A percentile compares a stretch with the other conserved stretches of the same genome.
Evolutionary conservation across 2,113 vertebrate species (phyloP).

Genomic region (Cricetomys ansorgei): DNA sequence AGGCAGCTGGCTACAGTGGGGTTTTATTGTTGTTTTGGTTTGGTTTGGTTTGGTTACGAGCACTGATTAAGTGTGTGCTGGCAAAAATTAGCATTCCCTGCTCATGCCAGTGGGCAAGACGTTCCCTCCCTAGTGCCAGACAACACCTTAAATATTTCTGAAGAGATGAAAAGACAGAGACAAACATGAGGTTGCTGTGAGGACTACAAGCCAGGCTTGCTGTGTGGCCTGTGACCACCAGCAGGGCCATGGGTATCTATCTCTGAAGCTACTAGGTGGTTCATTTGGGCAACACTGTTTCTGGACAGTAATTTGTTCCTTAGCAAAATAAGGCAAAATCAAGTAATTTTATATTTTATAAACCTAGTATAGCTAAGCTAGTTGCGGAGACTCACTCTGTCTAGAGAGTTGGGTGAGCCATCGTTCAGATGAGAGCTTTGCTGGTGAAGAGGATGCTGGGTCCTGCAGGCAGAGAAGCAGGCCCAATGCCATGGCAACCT

Average conservation of each 20-base stretch:
- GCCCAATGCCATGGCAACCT: accelerated
- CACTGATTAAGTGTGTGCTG: background rate
- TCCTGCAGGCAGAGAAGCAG: too few relatives aligned
- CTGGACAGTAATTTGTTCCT: background rate
- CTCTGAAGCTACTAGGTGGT: background rate
- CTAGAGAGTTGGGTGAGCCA: background rate
- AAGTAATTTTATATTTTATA: background rate
- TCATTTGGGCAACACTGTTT: background rate
- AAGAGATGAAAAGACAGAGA: background rate
- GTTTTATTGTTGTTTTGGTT: background rate
- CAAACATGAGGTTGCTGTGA: accelerated
- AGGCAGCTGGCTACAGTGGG: background rate
- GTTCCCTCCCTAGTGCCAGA: background rate
- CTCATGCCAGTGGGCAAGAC: background rate
- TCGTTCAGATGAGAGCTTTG: background rate
- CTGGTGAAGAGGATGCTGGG: background rate
- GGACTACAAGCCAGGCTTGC: background rate
- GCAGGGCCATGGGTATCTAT: background rate
- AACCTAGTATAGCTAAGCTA: background rate
- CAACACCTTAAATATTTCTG: background rate
- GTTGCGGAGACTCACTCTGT: background rate
- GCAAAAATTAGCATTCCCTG: background rate
- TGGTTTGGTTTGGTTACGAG: background rate
- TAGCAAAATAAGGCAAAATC: background rate
- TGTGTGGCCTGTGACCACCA: accelerated